Evolutionary conservation across 2,113 vertebrate genomes (phyloP), one percentile per base, ranked within the genome.

Genomic region (Neopipo cinnamomea): DNA sequence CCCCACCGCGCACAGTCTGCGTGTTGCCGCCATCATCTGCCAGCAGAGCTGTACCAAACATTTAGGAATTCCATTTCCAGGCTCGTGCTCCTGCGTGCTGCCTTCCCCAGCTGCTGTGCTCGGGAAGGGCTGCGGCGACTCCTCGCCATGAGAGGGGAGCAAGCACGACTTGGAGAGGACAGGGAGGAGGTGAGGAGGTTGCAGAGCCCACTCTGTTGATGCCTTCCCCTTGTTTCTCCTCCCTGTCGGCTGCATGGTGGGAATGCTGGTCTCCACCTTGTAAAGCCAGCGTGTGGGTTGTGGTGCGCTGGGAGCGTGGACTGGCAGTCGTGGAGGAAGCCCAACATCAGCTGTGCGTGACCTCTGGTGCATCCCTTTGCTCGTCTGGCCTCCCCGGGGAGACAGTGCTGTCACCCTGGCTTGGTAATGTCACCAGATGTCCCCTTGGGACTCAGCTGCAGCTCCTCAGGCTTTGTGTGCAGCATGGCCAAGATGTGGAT

Each of bases 271-370:
- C 24, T 53, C 31, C 6, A 3, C 49, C 67, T 37, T 1, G 15
- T 6, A 3, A 14, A 31, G 50, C 2, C 27, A 8, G 37, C 0
- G 1, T 3, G 37, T 0, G 3, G 19, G 50, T 21, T 50, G 62
- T 1, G 23, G 56, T 1, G 52, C 71, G 46, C 44, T 1, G 33
- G 47, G 7, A 30, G 33, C 21, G 0, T 0, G 37, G 71, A 15
- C 74, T 24, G 9, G 15, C 9, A 6, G 4, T 24, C 8, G 50
- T 4, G 27, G 27, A 70, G 50, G 28, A 31, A 76, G 62, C 49
- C 44, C 1, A 6, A 42, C 58, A 58, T 77, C 55, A 4, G 85
- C 59, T 0, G 0, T 8, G 50, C 0, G 0, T 3, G 24, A 35
- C 35, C 67, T 25, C 31, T 17, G 47, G 6, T 8, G 47, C 17